Percentiles rank a stretch among this genome's conserved stretches.
Conservation (phyloP, 2,888 invertebrate species). For the Gymnosoma rotundatum region DNA sequence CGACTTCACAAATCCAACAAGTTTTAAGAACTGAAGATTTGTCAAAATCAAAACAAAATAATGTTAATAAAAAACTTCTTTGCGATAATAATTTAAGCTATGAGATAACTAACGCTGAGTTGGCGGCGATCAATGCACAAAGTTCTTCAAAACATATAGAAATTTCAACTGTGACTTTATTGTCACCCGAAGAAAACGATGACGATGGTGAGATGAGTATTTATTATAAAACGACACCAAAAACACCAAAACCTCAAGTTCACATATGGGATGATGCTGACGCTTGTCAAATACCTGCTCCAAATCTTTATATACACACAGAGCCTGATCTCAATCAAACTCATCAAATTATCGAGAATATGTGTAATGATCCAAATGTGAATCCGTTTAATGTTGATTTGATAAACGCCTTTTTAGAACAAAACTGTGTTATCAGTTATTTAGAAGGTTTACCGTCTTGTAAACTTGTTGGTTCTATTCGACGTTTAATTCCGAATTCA, state of each 20-base stretch:
- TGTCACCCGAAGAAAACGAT: constrained; percentile 25
- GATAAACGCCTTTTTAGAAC: constrained; percentile 86
- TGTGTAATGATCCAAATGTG: constrained; percentile 80
- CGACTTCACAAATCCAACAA: constrained; percentile 6
- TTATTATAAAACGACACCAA: constrained; percentile 77
- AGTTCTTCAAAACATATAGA: constrained; percentile 6
- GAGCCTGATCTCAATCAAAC: constrained; percentile 75
- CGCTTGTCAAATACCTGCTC: constrained; percentile 46
- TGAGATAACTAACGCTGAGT: constrained; percentile 49
- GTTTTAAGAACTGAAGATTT: neutral
- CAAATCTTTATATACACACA: constrained; percentile 72
- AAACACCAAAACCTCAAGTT: constrained; percentile 74
- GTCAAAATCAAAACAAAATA: constrained; percentile 57
- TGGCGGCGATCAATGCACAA: constrained; percentile 30
- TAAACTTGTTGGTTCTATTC: constrained; percentile 83
- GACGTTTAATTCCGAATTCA: constrained; percentile 83
- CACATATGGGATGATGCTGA: constrained; percentile 76
- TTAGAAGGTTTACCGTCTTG: constrained; percentile 84
- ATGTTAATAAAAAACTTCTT: constrained; percentile 15
- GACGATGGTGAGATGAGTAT: constrained; percentile 76
- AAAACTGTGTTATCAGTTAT: constrained; percentile 87
- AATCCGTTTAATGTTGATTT: constrained; percentile 92
- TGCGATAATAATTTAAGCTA: constrained; percentile 42
- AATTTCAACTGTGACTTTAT: constrained; percentile 5
- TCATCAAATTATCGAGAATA: constrained; percentile 72